These are phyloP conservation scores for Adelosebastes latens DNA, from an alignment of 2,797 vertebrate genomes.

Conservation along the genomic window DNA sequence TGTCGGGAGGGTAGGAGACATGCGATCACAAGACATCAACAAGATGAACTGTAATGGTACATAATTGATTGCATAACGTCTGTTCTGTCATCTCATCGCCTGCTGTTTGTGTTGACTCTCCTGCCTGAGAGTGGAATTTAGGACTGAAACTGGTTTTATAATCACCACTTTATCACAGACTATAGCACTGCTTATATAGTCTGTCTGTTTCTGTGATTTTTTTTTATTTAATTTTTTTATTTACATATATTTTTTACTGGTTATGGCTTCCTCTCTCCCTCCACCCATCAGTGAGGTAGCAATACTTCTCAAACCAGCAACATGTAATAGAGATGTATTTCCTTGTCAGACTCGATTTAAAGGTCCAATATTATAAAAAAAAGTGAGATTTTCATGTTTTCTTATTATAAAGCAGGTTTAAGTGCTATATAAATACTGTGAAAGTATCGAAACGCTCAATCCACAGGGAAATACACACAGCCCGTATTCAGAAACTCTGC, in stretches of 20 bases:
- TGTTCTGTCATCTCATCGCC: not conserved
- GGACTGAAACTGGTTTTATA: not conserved
- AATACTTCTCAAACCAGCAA: not conserved
- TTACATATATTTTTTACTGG: not conserved
- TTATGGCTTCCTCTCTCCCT: not conserved
- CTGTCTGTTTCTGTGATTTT: not conserved
- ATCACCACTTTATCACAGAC: not conserved
- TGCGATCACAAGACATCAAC: not conserved
- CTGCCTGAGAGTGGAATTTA: not conserved
- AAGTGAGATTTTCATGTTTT: no score
- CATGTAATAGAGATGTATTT: not conserved
- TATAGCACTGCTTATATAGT: not conserved
- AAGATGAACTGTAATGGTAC: conserved; percentile 12
- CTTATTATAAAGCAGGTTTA: no score
- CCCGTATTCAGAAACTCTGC: no score
- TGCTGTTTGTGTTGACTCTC: not conserved
- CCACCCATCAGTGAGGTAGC: not conserved
- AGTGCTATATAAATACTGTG: no score
- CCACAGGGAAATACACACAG: no score
- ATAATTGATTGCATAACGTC: conserved; percentile 23
- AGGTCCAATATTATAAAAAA: no score
- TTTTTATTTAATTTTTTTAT: not conserved
- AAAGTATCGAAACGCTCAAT: no score
- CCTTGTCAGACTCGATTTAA: not conserved
- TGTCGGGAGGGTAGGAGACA: conserved; percentile 13